Conservation (phyloP, 2,113 vertebrate genomes). For the Colossoma macropomum region DNA sequence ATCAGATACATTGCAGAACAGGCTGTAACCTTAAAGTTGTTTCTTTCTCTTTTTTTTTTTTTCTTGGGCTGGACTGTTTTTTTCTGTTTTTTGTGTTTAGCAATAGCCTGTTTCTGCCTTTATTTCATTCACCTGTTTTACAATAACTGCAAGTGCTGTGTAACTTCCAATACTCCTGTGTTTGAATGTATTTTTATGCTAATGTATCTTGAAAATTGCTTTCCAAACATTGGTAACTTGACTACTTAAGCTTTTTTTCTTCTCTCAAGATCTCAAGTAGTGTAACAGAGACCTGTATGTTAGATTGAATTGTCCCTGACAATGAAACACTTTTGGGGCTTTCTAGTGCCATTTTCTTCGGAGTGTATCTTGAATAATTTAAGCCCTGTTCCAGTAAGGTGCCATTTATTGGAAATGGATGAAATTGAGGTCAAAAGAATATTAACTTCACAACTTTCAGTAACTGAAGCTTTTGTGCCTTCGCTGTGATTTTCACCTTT, state of each 20-base stretch:
- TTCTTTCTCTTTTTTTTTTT: too few relatives aligned
- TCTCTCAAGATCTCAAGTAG: neutral
- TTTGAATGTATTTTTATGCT: neutral
- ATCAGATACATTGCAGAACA: too few relatives aligned
- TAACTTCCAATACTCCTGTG: neutral
- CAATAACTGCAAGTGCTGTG: too few relatives aligned
- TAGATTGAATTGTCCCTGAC: slow-evolving; percentile 32
- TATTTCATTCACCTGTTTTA: neutral
- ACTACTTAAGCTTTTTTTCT: neutral
- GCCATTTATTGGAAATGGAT: slow-evolving; percentile 28
- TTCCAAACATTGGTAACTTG: neutral
- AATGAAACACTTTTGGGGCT: slow-evolving; percentile 30
- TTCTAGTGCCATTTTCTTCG: neutral
- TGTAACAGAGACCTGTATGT: neutral
- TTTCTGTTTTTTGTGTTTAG: too few relatives aligned
- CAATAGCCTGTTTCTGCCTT: neutral
- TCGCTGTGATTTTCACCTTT: slow-evolving; percentile 40
- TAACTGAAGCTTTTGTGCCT: slow-evolving; percentile 16
- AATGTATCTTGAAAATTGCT: neutral
- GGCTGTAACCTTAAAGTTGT: too few relatives aligned
- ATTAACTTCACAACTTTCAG: slow-evolving; percentile 7
- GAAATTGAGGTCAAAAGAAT: neutral
- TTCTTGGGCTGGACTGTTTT: too few relatives aligned
- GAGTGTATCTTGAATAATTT: slow-evolving; percentile 20
- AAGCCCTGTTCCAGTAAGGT: neutral